Base-by-base conservation (phyloP, 2,888 invertebrate genomes). In the Anarsia innoxiella region DNA sequence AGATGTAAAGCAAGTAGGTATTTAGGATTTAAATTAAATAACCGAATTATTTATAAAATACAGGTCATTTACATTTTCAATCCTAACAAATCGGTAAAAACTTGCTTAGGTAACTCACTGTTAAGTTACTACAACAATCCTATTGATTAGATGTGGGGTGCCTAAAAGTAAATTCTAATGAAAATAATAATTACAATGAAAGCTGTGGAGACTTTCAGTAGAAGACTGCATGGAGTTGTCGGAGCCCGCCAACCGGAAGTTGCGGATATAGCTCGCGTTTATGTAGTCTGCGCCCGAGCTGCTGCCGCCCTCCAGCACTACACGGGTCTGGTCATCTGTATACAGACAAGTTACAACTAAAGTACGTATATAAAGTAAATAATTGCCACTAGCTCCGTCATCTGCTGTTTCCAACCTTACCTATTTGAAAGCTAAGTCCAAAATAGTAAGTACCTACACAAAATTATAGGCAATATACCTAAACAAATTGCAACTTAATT, bases 281-380 rank as follows among this genome's bases (percentile, higher is more conserved):
- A 99, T 97, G 66, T 99, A 99, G 75, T 99, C 99, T 11, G 95
- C 88, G 33, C 96, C 96, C n/a, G 8, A 91, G 84, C 4, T 79
- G 70, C 23, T 90, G 29, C 89, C 86, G 57, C 91, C 90, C 66
- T 88, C 88, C 40, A 99, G 85, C 60, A 93, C 90, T 3, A 99
- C 97, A 49, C 99, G 89, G 9, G 99, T 99, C 70, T 99, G 96
- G 79, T 99, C 97, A 99, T 66, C 99, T 89, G 85, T 99, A 99
- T 99, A 49, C 93, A 90, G 48, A 95, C 91, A 78, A 99, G 99
- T 67, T 97, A 96, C 6, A 93, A 89, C 66, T 93, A 92, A 46
- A 95, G 93, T 11, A 99, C 99, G 75, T 98, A 98, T 73, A 95
- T 94, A 43, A 98, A 88, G 31, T 96, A 95, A 72, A 96, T 96